These are phyloP conservation scores for Sarcophaga variegata DNA, from an alignment of 2,888 invertebrate genomes.

Conservation along the genomic window DNA sequence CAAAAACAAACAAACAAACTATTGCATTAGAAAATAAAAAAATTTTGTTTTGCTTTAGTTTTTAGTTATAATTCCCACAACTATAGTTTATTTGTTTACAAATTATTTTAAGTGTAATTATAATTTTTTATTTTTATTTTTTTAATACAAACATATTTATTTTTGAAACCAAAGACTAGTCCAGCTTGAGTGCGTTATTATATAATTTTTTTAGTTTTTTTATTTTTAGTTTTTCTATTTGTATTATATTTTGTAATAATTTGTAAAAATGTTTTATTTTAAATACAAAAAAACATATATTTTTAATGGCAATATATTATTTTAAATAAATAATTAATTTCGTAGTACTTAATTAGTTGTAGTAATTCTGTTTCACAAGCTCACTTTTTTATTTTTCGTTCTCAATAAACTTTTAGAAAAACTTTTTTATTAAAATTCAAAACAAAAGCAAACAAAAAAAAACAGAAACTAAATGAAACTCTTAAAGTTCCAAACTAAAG, in stretches of 20 bases:
- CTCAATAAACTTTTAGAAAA: neutral
- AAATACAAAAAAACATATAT: neutral
- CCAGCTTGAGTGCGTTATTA: constrained; percentile 45
- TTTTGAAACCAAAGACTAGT: constrained; percentile 79
- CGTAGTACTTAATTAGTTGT: constrained; percentile 26
- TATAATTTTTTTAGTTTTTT: neutral
- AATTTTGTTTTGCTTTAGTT: constrained; percentile 2
- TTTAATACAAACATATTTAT: constrained; percentile 57
- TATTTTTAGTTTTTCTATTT: constrained; percentile 12
- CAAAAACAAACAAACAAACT: constrained; percentile 23
- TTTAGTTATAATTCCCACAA: neutral
- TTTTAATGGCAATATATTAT: constrained; percentile 55
- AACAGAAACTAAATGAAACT: constrained; percentile 72
- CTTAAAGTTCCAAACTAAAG: constrained; percentile 72
- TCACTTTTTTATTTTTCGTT: constrained; percentile 13
- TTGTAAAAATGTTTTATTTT: neutral
- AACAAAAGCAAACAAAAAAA: constrained; percentile 24
- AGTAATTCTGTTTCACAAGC: neutral
- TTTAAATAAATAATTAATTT: constrained; percentile 47
- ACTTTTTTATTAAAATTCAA: constrained; percentile 33
- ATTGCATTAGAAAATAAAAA: constrained; percentile 17
- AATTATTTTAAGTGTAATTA: constrained; percentile 24
- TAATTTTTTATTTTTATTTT: constrained; percentile 15
- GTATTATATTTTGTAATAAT: neutral
- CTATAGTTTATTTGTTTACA: neutral